phyloP scores from a whole-genome alignment of 2,797 vertebrate genomes.

The Alca torda region DNA sequence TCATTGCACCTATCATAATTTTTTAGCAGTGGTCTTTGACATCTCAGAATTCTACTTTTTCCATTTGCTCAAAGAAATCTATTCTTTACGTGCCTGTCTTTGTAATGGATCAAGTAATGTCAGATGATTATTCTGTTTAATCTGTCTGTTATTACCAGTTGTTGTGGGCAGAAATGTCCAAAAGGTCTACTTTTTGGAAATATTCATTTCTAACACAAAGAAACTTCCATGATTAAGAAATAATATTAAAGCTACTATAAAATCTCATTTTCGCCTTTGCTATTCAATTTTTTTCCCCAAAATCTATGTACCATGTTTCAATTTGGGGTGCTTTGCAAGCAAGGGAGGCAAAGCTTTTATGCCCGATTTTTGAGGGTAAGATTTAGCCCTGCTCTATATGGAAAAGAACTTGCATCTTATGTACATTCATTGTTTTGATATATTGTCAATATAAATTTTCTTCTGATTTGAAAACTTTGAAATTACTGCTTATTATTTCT shows the following conservation, averaged over 20 bases:
- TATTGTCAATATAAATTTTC: conserved; percentile 25
- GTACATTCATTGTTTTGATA: conserved; percentile 23
- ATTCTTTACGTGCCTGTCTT: neutral
- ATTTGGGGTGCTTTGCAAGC: neutral
- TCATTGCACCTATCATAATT: neutral
- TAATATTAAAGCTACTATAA: neutral
- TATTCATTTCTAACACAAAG: neutral
- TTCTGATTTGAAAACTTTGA: conserved; percentile 42
- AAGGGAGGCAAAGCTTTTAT: neutral
- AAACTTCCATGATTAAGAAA: neutral
- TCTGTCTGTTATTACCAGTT: neutral
- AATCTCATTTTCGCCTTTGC: neutral
- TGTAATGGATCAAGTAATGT: neutral
- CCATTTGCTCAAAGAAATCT: neutral
- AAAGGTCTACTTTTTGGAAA: neutral
- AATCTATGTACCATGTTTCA: accelerated
- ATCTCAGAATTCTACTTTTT: neutral
- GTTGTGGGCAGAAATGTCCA: neutral
- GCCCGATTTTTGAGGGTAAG: neutral
- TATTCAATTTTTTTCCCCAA: accelerated
- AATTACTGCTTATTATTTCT: conserved; percentile 54
- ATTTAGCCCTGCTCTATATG: neutral
- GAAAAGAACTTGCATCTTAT: neutral
- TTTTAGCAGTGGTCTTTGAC: neutral
- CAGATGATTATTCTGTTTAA: neutral